phyloP scores from a whole-genome alignment of 2,797 vertebrate genomes.

The Crocodylus rhombifer region DNA sequence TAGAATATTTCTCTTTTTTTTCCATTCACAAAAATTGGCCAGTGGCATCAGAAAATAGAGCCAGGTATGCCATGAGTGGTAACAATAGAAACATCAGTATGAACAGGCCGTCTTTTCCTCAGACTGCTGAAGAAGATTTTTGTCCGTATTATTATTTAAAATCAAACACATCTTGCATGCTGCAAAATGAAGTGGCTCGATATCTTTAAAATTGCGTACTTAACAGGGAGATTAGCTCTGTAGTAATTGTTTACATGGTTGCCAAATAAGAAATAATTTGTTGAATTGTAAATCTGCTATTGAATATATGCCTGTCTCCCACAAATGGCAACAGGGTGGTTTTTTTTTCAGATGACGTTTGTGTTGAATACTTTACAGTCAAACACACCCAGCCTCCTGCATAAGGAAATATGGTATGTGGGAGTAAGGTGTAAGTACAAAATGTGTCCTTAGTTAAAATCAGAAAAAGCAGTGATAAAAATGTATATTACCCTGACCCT shows the following conservation, averaged over 20 bases:
- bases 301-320: conserved; percentile 18
- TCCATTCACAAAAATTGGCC: neutral
- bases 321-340: neutral
- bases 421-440: conserved; percentile 76
- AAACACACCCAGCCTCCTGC: conserved; percentile 35
- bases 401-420: conserved; percentile 73
- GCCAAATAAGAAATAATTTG: conserved; percentile 18
- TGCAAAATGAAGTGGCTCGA: fast-evolving
- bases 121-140: neutral
- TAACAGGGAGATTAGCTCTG: conserved; percentile 10
- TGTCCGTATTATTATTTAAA: neutral
- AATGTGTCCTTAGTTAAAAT: conserved; percentile 74
- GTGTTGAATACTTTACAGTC: conserved; percentile 41
- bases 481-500: conserved; percentile 59
- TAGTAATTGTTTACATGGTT: neutral
- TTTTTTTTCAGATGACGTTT: conserved; percentile 6
- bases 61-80: neutral
- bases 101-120: neutral
- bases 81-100: neutral
- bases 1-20: neutral
- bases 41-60: neutral
- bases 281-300: conserved; percentile 25
- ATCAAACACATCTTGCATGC: fast-evolving
- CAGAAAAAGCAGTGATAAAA: conserved; percentile 63
- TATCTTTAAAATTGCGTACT: conserved; percentile 41